Percentiles rank a stretch among this genome's conserved stretches.
phyloP scores from a whole-genome alignment of 2,888 invertebrate genomes.

The Epinotia brunnichana region DNA sequence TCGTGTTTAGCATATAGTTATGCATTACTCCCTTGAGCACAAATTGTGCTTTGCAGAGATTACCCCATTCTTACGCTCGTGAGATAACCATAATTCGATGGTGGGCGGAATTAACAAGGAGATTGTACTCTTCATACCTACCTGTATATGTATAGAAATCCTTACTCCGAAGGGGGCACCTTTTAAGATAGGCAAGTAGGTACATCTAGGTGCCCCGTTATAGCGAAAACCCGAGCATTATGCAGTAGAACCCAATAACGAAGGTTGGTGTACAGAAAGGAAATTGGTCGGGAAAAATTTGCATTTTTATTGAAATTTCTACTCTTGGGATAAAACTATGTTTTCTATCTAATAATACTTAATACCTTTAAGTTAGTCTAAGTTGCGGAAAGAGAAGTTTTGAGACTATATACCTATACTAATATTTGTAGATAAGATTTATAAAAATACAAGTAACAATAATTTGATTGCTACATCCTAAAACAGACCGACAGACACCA shows the following conservation, averaged over 20 bases:
- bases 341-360: constrained; percentile 49
- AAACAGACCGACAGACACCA: no score
- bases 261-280: constrained; percentile 68
- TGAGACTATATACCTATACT: no score
- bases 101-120: constrained; percentile 67
- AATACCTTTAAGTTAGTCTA: no score
- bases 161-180: constrained; percentile 12
- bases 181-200: constrained; percentile 39
- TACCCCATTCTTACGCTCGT: constrained; percentile 59
- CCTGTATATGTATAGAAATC: constrained; percentile 8
- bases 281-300: constrained; percentile 78
- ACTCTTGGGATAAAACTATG: constrained; percentile 78
- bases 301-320: constrained; percentile 83
- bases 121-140: constrained; percentile 57
- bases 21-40: constrained; percentile 30
- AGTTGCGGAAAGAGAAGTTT: no score
- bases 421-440: no score
- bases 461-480: no score
- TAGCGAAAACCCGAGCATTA: constrained; percentile 68
- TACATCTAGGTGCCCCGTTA: constrained; percentile 50
- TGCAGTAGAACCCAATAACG: constrained; percentile 74
- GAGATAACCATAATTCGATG: constrained; percentile 67
- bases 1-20: constrained; percentile 35
- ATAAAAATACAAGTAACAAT: no score
- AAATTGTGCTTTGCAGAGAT: constrained; percentile 36